Evolutionary conservation across 2,797 vertebrate species (phyloP).

Genomic region (Mallotus villosus): DNA sequence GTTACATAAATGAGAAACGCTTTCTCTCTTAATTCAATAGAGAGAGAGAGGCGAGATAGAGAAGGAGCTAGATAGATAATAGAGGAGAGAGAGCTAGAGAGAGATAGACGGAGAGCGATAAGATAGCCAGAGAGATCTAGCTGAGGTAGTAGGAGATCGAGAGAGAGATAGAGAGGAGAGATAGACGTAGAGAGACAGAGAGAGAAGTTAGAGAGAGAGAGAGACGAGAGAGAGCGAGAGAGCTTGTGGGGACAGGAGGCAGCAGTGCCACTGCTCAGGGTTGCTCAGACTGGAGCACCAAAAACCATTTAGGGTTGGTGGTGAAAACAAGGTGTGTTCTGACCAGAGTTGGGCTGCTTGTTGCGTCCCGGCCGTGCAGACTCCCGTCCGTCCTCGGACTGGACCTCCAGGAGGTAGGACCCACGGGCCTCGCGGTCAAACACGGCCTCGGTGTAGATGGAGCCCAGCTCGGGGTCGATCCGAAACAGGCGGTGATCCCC

Average conservation of each 20-base stretch:
- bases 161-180: background rate
- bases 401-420: conserved; percentile 87
- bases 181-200: background rate
- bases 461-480: conserved; percentile 79
- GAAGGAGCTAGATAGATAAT: background rate
- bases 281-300: too few relatives aligned
- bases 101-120: background rate
- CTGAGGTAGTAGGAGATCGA: background rate
- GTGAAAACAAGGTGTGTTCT: background rate
- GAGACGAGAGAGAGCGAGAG: too few relatives aligned
- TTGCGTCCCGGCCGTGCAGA: conserved; percentile 86
- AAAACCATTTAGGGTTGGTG: too few relatives aligned
- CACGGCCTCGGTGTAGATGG: conserved; percentile 82
- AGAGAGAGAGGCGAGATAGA: background rate
- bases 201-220: background rate
- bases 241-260: too few relatives aligned
- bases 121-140: too few relatives aligned
- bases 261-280: too few relatives aligned
- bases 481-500: conserved; percentile 83
- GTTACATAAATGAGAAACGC: background rate
- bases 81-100: background rate
- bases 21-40: too few relatives aligned
- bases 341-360: conserved; percentile 87
- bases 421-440: conserved; percentile 87
- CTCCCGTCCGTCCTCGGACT: conserved; percentile 85